Base-by-base conservation (phyloP, 1,140 invertebrate species). In the Dysdera silvatica region DNA sequence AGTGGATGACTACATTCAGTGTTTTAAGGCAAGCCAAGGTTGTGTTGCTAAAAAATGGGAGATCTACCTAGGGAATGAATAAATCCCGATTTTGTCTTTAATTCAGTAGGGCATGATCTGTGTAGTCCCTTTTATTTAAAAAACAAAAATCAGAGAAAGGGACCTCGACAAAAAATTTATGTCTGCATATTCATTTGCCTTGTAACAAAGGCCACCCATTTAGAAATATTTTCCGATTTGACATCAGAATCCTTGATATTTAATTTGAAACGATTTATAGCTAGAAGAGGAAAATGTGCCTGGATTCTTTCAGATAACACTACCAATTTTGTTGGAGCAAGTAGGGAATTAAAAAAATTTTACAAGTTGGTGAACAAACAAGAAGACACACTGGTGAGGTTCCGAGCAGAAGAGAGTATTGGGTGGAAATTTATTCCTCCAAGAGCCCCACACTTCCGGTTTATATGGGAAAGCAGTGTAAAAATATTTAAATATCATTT, bases 181-280 rank as follows among this genome's bases (percentile, higher is more conserved):
- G 37, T 78, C 6, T 71, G 68, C 16, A 2, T 80, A 3, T 80
- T 79, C 53, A 69, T 79, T 6, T 80, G 77, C 57, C 72, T 79
- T 28, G 32, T 65, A 4, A 75, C 74, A 0, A 76, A 68, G 74
- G 73, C 73, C 70, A 75, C 69, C 70, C 77, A 77, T 75, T 72
- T 74, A 70, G 79, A 72, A 75, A 65, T 61, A 69, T 70, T 74
- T 66, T 68, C 68, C 0, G 67, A 74, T 53, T 49, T 79, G 6
- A 67, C 73, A 4, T 72, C 77, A 1, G 71, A 75, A 47, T 64
- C 68, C 1, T 79, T 80, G 47, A 53, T 79, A 6, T 62, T 71
- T 5, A 70, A 72, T 3, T 57, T 80, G 1, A 65, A 71, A n/a
- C 55, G 78, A 23, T 80, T 80, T 60, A 66, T 73, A 2, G 62